A percentile compares a stretch with the other conserved stretches of the same genome.
Evolutionary conservation across 2,888 invertebrate species (phyloP).

Genomic region (Gibbula magus): DNA sequence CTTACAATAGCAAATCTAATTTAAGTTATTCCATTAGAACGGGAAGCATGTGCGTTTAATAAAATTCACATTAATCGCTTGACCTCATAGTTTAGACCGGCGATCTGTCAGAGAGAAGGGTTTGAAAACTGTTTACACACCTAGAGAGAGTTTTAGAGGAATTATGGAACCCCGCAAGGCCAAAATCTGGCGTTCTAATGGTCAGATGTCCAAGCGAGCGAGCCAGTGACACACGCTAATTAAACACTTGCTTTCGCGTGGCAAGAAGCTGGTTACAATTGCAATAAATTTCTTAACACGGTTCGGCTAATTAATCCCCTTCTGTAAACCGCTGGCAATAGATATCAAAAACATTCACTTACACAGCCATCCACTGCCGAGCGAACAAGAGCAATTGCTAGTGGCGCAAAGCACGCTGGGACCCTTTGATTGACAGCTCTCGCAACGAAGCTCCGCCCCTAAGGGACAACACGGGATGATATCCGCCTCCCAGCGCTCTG

Average conservation of each 20-base stretch:
- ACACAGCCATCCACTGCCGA: conserved; percentile 43
- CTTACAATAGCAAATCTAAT: too few species aligned
- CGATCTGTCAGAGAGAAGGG: too few species aligned
- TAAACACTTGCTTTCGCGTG: conserved; percentile 13
- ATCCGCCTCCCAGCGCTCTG: conserved; percentile 26
- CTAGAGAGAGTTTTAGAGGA: not conserved
- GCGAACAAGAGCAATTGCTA: not conserved
- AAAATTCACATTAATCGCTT: not conserved
- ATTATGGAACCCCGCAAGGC: not conserved
- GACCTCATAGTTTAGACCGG: not conserved
- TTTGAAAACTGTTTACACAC: not conserved
- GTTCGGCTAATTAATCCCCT: conserved; percentile 53
- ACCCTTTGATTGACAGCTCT: conserved; percentile 5
- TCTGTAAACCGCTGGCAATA: conserved; percentile 51
- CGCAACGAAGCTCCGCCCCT: conserved; percentile 24
- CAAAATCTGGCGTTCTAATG: not conserved
- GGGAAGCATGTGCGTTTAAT: not conserved
- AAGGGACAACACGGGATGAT: conserved; percentile 29
- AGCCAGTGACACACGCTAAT: conserved; percentile 10
- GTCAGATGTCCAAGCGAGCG: not conserved
- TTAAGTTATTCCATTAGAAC: not conserved
- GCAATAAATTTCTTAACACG: conserved; percentile 18
- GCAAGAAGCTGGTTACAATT: not conserved
- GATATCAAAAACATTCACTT: conserved; percentile 54
- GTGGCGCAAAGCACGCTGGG: conserved; percentile 37